Evolutionary conservation across 2,113 vertebrate genomes (phyloP), one percentile per base, ranked within the genome.

Genomic region (Elephas maximus): DNA sequence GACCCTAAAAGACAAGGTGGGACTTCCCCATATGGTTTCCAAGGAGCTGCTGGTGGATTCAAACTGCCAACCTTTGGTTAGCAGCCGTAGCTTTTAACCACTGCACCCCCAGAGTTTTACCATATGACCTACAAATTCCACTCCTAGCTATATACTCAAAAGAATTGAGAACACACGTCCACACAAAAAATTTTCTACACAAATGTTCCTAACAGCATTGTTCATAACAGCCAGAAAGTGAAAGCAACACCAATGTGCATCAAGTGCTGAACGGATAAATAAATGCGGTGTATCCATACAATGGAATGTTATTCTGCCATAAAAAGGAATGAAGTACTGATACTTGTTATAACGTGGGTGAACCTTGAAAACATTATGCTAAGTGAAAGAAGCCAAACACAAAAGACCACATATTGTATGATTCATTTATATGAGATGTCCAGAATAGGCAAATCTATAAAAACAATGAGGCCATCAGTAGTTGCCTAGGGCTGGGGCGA

Each of bases 381-480:
- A 65, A 95, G 48, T 93, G 53, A 85, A 88, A 73, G 74, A 94
- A 89, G 28, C n/a, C 67, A 48, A 76, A 65, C 0, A 45, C 17
- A 53, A 67, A 67, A 92, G 9, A 20, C 57, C 57, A 65, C 33
- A 18, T 30, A 18, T 28, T 89, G 44, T 30, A 53, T 23, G 62
- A 65, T 81, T 88, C 76, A 41, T 83, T 86, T 63, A 41, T 81
- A 23, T 24, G 71, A 80, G 76, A 80, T 67, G 33, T 77, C 92
- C 6, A 69, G n/a, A 12, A 73, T 15, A 86, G 48, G 45, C 84
- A 96, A 82, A 91, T 44, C 67, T 6, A 51, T 6, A 88, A 28
- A 94, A 2, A 57, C 26, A 23, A 51, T 33, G 65, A 79, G 8
- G 44, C 48, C 48, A 71, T 23, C 1, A 3, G 41, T 62, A 21